Evolutionary conservation across 2,797 vertebrate genomes (phyloP).

Genomic region (Sebastolobus altivelis): DNA sequence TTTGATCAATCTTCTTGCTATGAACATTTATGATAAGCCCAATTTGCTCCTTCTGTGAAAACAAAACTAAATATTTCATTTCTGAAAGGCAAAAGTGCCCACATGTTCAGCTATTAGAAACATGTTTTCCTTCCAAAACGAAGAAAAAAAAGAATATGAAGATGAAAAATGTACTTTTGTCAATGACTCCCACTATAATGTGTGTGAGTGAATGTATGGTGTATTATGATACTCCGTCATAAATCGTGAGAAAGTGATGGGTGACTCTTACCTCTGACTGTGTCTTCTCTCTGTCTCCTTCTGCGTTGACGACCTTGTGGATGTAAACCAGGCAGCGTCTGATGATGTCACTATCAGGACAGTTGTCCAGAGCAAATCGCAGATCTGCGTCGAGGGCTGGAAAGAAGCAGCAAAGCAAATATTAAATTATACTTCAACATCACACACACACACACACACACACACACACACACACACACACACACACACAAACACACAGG

Average conservation of each 20-base stretch:
- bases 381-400: conserved; percentile 85
- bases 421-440: neutral
- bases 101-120: neutral
- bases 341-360: conserved; percentile 52
- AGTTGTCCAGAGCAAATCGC: conserved; percentile 75
- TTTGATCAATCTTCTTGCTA: neutral
- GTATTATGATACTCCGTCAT: neutral
- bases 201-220: neutral
- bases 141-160: neutral
- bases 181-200: neutral
- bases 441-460: neutral
- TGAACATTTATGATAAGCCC: neutral
- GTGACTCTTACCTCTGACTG: conserved; percentile 33
- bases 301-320: conserved; percentile 74
- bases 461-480: neutral
- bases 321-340: conserved; percentile 84
- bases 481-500: neutral
- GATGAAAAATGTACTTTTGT: neutral
- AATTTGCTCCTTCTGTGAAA: neutral
- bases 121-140: neutral
- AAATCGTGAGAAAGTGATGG: neutral
- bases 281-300: conserved; percentile 32
- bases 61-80: neutral
- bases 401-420: neutral
- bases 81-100: neutral